These are phyloP conservation scores for Villa cingulata DNA, from an alignment of 2,888 invertebrate species.

Conservation along the genomic window DNA sequence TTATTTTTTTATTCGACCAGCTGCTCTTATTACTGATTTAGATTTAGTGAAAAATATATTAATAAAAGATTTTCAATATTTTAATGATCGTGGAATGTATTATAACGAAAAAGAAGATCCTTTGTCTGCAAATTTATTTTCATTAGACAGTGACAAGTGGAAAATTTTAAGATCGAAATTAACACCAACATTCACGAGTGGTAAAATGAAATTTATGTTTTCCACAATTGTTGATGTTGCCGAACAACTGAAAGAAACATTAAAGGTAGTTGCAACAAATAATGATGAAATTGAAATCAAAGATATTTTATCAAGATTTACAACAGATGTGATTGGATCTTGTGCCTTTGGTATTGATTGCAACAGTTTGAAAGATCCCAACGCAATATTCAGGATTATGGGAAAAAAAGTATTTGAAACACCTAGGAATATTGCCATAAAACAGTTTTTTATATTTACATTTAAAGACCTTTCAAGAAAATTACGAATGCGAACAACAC, in stretches of 20 bases:
- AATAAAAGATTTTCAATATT: conserved; percentile 32
- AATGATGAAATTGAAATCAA: conserved; percentile 25
- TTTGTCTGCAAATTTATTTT: conserved; percentile 29
- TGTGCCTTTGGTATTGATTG: conserved; percentile 32
- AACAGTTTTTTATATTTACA: neutral
- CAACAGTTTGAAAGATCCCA: conserved; percentile 25
- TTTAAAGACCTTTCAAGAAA: conserved; percentile 3
- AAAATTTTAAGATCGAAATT: conserved; percentile 35
- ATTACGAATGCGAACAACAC: conserved; percentile 3
- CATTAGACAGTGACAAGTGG: conserved; percentile 36
- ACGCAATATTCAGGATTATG: conserved; percentile 21
- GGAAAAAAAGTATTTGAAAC: conserved; percentile 11
- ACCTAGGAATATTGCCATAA: neutral
- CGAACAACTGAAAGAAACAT: conserved; percentile 20
- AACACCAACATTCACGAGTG: conserved; percentile 39
- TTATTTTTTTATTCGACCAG: conserved; percentile 22
- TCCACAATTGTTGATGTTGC: conserved; percentile 30
- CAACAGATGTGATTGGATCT: conserved; percentile 34
- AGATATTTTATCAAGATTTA: conserved; percentile 29
- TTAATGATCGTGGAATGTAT: conserved; percentile 29
- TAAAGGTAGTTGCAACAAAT: conserved; percentile 15
- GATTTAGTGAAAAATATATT: conserved; percentile 29
- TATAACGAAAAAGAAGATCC: conserved; percentile 32
- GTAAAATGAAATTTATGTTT: conserved; percentile 39
- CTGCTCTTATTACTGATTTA: conserved; percentile 22